Evolutionary conservation across 1,140 invertebrate species (phyloP), one percentile per base, ranked within the genome.

Genomic region (Megalopta genalis): DNA sequence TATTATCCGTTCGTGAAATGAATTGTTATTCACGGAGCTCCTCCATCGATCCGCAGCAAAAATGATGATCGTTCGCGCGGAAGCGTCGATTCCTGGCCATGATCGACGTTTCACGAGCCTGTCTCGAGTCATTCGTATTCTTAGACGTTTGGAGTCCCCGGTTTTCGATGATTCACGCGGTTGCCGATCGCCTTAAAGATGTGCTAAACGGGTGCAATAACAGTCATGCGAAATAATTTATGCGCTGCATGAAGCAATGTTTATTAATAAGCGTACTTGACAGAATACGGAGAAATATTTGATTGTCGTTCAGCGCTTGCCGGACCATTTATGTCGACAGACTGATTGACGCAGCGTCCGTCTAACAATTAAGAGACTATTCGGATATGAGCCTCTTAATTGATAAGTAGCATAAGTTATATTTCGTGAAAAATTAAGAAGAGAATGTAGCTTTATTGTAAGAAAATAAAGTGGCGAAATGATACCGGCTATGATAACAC

Each of bases 191-290:
- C 42, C 60, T 77, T 54, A 71, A 77, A 64, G 76, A 77, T 63
- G 59, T 77, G 68, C 46, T 77, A 71, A 77, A 71, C 68, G 60
- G 62, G 76, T 72, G 68, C 68, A 68, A 18, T 62, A 60, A 72
- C 52, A 60, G 60, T 64, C 68, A 57, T 64, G 68, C 32, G 12
- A 46, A 77, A 32, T 77, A 77, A 77, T 77, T 77, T 72, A 77
- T 77, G 76, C 76, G 49, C 37, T 18, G 46, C 68, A n/a, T 77
- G 68, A 77, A 62, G 76, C 39, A 77, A 77, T 46, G 76, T 77
- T 71, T 77, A 77, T 77, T 77, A 77, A 77, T 77, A 77, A 77
- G 37, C 57, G 32, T 77, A 72, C 68, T 77, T 71, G 76, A 54
- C 60, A 7, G 32, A n/a, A 23, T 52, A 64, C 68, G 60, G 23